Percentiles rank a stretch among this genome's conserved stretches.
Evolutionary conservation across 2,113 vertebrate species (phyloP).

Genomic region (Mus spicilegus): DNA sequence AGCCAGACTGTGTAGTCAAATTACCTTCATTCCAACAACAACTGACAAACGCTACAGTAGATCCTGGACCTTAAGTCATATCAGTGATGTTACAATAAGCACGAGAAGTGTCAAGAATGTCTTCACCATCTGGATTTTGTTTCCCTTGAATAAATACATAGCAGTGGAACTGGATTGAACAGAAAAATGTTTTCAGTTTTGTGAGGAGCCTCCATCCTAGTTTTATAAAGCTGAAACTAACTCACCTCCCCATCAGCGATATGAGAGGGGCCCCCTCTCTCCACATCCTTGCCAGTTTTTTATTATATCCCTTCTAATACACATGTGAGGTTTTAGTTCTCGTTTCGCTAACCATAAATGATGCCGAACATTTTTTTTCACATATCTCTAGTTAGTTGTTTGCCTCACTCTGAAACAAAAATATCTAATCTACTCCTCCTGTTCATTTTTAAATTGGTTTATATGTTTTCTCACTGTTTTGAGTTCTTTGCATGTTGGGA

Average conservation of each 20-base stretch:
- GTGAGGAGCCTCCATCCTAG: too few relatives aligned
- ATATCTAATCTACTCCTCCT: not conserved
- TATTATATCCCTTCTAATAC: not conserved
- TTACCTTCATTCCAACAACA: not conserved
- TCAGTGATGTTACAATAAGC: not conserved
- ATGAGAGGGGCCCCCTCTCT: not conserved
- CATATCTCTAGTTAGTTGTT: not conserved
- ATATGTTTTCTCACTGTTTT: not conserved
- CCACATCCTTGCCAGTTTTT: not conserved
- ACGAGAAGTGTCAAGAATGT: accelerated
- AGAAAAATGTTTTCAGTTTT: not conserved
- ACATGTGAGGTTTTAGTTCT: not conserved
- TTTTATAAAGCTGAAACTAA: not conserved
- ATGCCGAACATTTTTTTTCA: not conserved
- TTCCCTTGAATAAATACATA: not conserved
- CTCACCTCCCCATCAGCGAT: not conserved
- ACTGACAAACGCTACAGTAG: not conserved
- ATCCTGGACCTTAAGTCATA: not conserved
- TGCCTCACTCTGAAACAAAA: not conserved
- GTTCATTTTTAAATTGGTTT: not conserved
- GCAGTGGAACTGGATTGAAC: not conserved
- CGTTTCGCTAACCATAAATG: not conserved
- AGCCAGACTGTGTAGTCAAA: not conserved
- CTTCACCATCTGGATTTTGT: not conserved
- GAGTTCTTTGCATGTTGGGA: not conserved